Percentiles rank a stretch among this genome's conserved stretches.
Evolutionary conservation across 2,113 vertebrate genomes (phyloP).

Genomic region (Cardinalis cardinalis): DNA sequence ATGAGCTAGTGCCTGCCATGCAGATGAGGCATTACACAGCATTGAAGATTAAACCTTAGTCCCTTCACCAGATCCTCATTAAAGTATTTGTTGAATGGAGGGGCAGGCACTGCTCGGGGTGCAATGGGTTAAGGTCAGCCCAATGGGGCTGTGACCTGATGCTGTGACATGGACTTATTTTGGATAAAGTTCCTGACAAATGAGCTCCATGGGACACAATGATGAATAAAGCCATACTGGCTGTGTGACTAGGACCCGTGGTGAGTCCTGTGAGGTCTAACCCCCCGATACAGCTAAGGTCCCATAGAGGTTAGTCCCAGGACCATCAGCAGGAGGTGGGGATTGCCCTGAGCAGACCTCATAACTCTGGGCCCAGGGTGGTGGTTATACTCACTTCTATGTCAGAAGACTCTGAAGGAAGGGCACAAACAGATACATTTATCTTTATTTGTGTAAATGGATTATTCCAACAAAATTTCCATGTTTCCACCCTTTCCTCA

Average conservation of each 20-base stretch:
- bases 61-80: not conserved
- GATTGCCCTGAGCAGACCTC: fast-evolving
- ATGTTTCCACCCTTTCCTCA: not conserved
- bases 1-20: fast-evolving
- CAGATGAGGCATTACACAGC: not conserved
- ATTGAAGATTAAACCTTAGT: not conserved
- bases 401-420: not conserved
- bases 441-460: not conserved
- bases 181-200: not conserved
- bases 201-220: not conserved
- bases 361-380: fast-evolving
- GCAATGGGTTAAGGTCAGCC: not conserved
- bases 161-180: fast-evolving
- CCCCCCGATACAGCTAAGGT: not conserved
- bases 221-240: too few relatives aligned
- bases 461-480: not conserved
- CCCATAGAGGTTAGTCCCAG: fast-evolving
- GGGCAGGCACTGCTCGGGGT: fast-evolving
- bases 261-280: fast-evolving
- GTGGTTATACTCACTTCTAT: fast-evolving
- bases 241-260: fast-evolving
- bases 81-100: not conserved
- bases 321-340: not conserved
- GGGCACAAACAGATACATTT: not conserved
- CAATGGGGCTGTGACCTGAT: fast-evolving